phyloP scores from a whole-genome alignment of 2,888 invertebrate genomes.

The Antheraea yamamai region DNA sequence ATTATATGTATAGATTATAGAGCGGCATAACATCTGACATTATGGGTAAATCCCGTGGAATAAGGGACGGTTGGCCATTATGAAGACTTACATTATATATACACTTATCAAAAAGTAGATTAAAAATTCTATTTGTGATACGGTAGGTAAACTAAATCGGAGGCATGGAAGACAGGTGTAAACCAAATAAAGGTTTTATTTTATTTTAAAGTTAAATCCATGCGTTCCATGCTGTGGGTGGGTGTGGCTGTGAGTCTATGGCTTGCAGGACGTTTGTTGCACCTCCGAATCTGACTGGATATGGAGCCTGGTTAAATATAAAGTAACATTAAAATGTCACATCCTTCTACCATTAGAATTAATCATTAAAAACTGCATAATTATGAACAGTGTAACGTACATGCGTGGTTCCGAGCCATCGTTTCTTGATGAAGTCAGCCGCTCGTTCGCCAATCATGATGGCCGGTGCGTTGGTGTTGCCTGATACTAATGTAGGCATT shows the following conservation, averaged over 20 bases:
- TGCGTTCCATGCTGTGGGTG: conserved; percentile 51
- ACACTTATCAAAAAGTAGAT: neutral
- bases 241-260: conserved; percentile 54
- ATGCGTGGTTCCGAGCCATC: conserved; percentile 74
- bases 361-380: neutral
- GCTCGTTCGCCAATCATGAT: conserved; percentile 87
- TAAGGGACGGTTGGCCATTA: neutral
- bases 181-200: neutral
- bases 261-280: conserved; percentile 64
- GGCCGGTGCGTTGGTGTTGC: conserved; percentile 86
- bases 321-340: neutral
- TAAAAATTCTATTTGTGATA: neutral
- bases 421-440: conserved; percentile 84
- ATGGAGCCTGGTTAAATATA: conserved; percentile 46
- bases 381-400: conserved; percentile 35
- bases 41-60: too few relatives aligned
- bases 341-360: neutral
- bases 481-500: conserved; percentile 85
- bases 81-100: neutral
- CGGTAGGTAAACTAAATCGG: neutral
- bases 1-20: too few relatives aligned
- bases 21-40: too few relatives aligned
- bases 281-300: conserved; percentile 53
- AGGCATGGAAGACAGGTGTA: neutral
- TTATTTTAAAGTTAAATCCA: conserved; percentile 43